phyloP scores from a whole-genome alignment of 2,113 vertebrate species.

The Rhinoptilus africanus region DNA sequence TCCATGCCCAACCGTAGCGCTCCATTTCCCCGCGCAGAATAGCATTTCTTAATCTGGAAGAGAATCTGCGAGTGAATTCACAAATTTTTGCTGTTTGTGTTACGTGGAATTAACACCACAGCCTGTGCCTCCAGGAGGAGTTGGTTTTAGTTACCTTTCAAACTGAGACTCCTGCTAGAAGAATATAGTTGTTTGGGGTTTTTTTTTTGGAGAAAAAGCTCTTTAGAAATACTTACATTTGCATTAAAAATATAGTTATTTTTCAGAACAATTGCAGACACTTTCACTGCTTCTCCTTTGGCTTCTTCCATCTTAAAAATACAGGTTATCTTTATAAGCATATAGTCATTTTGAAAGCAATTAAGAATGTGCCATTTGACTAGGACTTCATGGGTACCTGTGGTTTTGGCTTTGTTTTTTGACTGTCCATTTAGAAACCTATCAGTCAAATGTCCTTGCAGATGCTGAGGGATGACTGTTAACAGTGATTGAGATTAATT shows the following conservation, averaged over 20 bases:
- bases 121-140: background rate
- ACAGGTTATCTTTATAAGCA: background rate
- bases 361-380: background rate
- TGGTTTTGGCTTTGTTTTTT: background rate
- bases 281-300: background rate
- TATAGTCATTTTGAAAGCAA: background rate
- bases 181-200: background rate
- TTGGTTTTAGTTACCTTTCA: background rate
- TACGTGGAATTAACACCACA: background rate
- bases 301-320: background rate
- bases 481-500: background rate
- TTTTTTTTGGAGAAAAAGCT: background rate
- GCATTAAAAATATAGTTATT: background rate
- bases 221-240: background rate
- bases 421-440: background rate
- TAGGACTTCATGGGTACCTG: background rate
- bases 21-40: background rate
- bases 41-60: background rate
- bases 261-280: background rate
- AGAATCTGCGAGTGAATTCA: background rate
- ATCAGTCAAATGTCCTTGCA: background rate
- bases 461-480: background rate
- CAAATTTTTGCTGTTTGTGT: background rate
- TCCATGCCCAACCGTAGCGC: background rate
- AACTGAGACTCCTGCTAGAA: background rate